phyloP scores from a whole-genome alignment of 2,113 vertebrate genomes.

The Chroicocephalus ridibundus region DNA sequence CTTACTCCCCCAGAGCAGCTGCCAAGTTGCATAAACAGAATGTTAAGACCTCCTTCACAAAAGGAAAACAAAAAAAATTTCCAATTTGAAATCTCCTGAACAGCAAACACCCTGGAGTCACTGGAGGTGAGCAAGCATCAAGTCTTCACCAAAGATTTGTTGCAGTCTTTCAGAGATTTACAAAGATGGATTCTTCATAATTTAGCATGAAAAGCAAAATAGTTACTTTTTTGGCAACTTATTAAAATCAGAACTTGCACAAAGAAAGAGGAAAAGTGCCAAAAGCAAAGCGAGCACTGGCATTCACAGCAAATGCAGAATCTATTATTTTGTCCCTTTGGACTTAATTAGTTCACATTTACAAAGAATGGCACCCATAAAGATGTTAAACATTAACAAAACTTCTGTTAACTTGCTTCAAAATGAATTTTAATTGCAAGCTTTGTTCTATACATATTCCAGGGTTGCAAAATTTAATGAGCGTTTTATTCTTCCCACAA shows the following conservation, averaged over 20 bases:
- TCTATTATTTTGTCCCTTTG: conserved; percentile 69
- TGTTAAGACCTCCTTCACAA: neutral
- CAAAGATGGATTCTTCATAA: neutral
- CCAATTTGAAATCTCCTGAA: neutral
- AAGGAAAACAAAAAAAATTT: neutral
- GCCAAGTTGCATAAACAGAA: neutral
- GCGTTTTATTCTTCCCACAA: neutral
- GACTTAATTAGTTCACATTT: conserved; percentile 80
- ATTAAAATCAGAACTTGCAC: neutral
- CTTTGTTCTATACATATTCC: neutral
- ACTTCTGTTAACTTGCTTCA: conserved; percentile 52
- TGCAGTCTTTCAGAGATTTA: neutral
- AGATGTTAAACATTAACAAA: conserved; percentile 66
- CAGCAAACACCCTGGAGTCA: neutral
- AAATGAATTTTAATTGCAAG: conserved; percentile 53
- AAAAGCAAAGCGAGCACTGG: conserved; percentile 33
- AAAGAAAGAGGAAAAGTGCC: neutral
- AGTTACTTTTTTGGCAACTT: neutral
- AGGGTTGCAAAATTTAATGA: conserved; percentile 6
- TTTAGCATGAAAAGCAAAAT: neutral
- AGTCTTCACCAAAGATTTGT: neutral
- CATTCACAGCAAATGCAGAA: conserved; percentile 45
- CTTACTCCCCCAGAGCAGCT: neutral
- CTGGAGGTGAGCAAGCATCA: neutral
- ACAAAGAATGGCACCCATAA: conserved; percentile 56